These are phyloP conservation scores for Atta texana DNA, from an alignment of 1,140 invertebrate genomes.

Conservation along the genomic window DNA sequence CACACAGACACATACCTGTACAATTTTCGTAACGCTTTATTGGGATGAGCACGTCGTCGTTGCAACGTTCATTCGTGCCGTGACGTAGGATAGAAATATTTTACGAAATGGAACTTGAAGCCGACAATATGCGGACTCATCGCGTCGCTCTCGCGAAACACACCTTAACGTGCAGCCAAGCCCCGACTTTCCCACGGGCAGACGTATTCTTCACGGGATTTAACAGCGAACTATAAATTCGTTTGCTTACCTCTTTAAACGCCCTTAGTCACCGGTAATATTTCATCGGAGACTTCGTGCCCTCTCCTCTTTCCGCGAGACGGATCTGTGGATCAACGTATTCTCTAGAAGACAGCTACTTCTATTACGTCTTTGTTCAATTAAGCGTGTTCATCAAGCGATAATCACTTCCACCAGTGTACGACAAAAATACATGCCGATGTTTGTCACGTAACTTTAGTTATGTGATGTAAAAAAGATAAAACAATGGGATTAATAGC, in stretches of 20 bases:
- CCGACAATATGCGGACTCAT: slow-evolving; percentile 36
- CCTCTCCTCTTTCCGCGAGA: slow-evolving; percentile 15
- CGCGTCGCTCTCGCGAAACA: slow-evolving; percentile 23
- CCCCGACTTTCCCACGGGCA: slow-evolving; percentile 43
- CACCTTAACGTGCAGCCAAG: slow-evolving; percentile 16
- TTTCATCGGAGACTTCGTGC: slow-evolving; percentile 27
- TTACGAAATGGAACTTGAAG: slow-evolving; percentile 49
- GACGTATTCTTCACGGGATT: slow-evolving; percentile 61
- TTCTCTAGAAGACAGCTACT: neutral
- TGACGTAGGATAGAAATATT: slow-evolving; percentile 54
- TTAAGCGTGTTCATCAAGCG: neutral
- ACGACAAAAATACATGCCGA: neutral
- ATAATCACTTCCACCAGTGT: slow-evolving; percentile 11
- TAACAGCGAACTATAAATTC: slow-evolving; percentile 59
- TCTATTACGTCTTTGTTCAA: slow-evolving; percentile 35
- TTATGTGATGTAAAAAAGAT: neutral
- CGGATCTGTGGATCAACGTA: slow-evolving; percentile 45
- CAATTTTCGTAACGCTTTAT: slow-evolving; percentile 64
- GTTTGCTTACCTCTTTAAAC: slow-evolving; percentile 52
- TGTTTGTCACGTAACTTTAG: neutral
- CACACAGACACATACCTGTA: neutral
- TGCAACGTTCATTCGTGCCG: slow-evolving; percentile 25
- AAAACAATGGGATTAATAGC: neutral
- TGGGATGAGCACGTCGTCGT: slow-evolving; percentile 54
- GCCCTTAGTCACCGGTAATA: slow-evolving; percentile 54